These are phyloP conservation scores for Drosophila vallismaia DNA, from an alignment of 2,888 invertebrate genomes.

Conservation along the genomic window DNA sequence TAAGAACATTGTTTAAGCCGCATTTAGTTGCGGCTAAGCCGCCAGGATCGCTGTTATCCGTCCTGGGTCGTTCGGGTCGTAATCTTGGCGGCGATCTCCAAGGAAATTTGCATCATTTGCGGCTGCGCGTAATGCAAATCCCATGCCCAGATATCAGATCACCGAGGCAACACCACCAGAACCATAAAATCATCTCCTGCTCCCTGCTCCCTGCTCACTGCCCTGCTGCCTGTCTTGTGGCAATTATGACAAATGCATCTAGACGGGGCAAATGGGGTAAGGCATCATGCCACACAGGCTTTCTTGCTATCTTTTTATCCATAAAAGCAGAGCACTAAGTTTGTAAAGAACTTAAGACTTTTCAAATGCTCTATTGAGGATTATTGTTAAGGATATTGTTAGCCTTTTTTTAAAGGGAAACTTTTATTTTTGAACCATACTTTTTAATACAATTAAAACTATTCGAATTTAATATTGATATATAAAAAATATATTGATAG, in stretches of 20 bases:
- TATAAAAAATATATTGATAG: too few relatives aligned
- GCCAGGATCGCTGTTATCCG: conserved; percentile 14
- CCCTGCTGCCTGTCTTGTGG: not conserved
- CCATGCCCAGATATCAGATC: conserved; percentile 31
- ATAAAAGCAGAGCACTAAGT: too few relatives aligned
- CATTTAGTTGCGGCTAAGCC: conserved; percentile 73
- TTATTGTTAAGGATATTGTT: too few relatives aligned
- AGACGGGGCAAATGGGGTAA: not conserved
- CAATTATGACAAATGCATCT: conserved; percentile 45
- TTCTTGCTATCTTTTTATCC: too few relatives aligned
- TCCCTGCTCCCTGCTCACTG: too few relatives aligned
- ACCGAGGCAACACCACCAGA: conserved; percentile 30
- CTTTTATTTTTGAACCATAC: too few relatives aligned
- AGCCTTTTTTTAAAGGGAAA: too few relatives aligned
- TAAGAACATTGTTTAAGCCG: conserved; percentile 73
- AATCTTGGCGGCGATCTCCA: conserved; percentile 73
- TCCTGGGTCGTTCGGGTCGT: conserved; percentile 6
- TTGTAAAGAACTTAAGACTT: too few relatives aligned
- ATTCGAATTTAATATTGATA: too few relatives aligned
- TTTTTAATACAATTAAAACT: too few relatives aligned
- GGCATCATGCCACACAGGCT: too few relatives aligned
- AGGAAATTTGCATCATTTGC: conserved; percentile 77
- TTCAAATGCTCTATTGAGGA: too few relatives aligned
- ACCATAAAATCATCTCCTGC: conserved; percentile 19
- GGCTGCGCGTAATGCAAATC: conserved; percentile 66